A percentile compares a stretch with the other conserved stretches of the same genome.
These are phyloP conservation scores for Chrysochloris asiatica DNA, from an alignment of 2,113 vertebrate genomes.

Conservation along the genomic window DNA sequence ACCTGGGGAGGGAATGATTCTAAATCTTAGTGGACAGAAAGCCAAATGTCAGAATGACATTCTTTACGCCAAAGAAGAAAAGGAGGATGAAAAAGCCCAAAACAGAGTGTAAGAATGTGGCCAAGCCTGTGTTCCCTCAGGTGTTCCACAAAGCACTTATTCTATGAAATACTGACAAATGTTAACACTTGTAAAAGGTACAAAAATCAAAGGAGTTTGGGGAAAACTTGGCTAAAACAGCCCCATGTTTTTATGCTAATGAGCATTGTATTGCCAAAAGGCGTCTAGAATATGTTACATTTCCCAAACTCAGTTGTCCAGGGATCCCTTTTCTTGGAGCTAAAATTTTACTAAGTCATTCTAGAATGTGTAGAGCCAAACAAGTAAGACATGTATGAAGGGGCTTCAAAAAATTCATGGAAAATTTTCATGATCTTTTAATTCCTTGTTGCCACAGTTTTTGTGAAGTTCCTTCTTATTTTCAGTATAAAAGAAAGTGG, in stretches of 20 bases:
- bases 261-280: background rate
- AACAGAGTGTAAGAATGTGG: background rate
- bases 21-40: conserved; percentile 3
- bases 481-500: background rate
- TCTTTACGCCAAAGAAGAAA: background rate
- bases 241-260: background rate
- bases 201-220: background rate
- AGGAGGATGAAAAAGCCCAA: background rate
- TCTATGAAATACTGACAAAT: background rate
- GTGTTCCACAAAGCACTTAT: background rate
- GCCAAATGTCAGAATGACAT: background rate
- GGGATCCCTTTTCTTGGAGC: background rate
- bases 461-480: background rate
- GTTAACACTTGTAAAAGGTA: background rate
- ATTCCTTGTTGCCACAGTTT: too few species aligned
- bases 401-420: too few species aligned
- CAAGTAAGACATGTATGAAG: too few species aligned
- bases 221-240: conserved; percentile 19
- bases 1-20: background rate
- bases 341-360: background rate
- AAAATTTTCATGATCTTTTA: too few species aligned
- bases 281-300: too few species aligned
- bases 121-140: background rate
- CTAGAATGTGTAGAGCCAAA: conserved; percentile 20
- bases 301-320: conserved; percentile 2